A percentile compares a stretch with the other conserved stretches of the same genome.
Conservation (phyloP, 1,140 invertebrate genomes). For the Diorhabda elongata region DNA sequence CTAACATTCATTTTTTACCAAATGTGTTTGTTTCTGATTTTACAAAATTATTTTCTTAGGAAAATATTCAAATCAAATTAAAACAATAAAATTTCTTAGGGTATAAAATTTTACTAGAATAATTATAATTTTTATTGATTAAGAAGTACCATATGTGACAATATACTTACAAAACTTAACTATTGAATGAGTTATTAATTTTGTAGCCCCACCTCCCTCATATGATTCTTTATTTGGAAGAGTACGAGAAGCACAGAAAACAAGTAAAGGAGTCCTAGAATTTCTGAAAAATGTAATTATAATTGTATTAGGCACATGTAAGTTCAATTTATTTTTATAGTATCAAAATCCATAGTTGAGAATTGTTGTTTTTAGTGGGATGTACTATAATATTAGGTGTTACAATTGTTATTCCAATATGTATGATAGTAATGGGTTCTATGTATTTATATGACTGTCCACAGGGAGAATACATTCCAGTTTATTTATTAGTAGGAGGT, state of each 20-base stretch:
- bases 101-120: too few species aligned
- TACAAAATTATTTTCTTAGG: not conserved
- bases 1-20: not conserved
- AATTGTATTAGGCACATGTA: constrained; percentile 61
- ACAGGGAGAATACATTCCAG: constrained; percentile 63
- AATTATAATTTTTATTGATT: too few species aligned
- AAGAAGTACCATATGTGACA: too few species aligned
- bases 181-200: not conserved
- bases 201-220: constrained; percentile 60
- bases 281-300: constrained; percentile 61
- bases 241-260: constrained; percentile 58
- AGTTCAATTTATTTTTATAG: constrained; percentile 31
- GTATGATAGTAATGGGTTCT: constrained; percentile 63
- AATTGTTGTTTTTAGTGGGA: constrained; percentile 53
- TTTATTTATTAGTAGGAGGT: constrained; percentile 66
- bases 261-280: constrained; percentile 58
- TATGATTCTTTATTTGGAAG: constrained; percentile 66
- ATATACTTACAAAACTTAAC: too few species aligned
- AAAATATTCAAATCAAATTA: too few species aligned
- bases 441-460: constrained; percentile 63
- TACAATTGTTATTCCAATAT: constrained; percentile 60
- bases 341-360: constrained; percentile 6
- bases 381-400: constrained; percentile 60
- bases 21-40: not conserved
- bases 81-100: too few species aligned